phyloP scores from a whole-genome alignment of 1,140 invertebrate species.

The Bemisia tabaci region DNA sequence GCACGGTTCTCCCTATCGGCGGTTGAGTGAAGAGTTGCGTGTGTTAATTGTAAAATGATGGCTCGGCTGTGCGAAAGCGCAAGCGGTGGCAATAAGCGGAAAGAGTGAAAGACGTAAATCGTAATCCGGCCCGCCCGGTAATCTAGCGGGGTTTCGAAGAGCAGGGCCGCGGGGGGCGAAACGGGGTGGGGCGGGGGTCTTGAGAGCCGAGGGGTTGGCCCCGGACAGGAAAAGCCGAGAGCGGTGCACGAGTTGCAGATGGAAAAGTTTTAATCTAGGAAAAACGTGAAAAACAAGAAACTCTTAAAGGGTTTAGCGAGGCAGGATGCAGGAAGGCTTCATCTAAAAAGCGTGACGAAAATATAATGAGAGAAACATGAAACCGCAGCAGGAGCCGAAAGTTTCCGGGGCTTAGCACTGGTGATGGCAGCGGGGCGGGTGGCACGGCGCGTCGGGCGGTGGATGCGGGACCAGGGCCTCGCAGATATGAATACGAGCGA shows the following conservation, averaged over 20 bases:
- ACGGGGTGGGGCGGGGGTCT: background rate
- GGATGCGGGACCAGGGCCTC: too few species aligned
- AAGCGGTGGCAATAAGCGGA: background rate
- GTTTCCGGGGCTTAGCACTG: background rate
- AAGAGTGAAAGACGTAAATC: background rate
- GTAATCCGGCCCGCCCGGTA: background rate
- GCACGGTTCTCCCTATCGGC: too few species aligned
- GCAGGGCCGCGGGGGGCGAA: background rate
- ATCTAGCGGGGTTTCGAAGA: background rate
- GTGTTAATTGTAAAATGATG: background rate
- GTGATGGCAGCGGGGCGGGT: too few species aligned
- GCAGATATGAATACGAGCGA: too few species aligned
- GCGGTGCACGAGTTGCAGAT: background rate
- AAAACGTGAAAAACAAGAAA: background rate
- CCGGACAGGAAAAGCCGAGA: background rate
- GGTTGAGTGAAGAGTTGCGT: too few species aligned
- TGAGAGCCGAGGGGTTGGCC: background rate
- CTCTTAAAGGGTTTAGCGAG: background rate
- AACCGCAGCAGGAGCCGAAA: background rate
- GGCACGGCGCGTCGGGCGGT: too few species aligned
- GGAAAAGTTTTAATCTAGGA: background rate
- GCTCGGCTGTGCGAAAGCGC: background rate
- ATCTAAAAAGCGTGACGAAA: background rate
- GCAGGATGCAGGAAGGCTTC: background rate
- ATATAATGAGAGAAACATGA: background rate